A percentile compares a stretch with the other conserved stretches of the same genome.
These are phyloP conservation scores for Metridium senile DNA, from an alignment of 92 coral and sea anemone species.

Conservation along the genomic window DNA sequence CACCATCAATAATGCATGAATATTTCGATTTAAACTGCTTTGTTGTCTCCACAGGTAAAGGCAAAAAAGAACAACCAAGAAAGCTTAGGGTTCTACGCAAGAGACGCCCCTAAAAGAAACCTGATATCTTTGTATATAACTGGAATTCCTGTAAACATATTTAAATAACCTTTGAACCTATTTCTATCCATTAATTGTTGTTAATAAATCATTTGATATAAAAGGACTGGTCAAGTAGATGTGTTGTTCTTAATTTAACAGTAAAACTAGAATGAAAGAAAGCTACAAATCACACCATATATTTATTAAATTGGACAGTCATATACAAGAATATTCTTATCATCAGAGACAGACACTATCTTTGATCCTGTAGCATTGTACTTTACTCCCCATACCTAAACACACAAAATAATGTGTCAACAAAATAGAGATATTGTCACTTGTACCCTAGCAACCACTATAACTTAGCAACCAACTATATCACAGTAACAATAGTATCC, in stretches of 20 bases:
- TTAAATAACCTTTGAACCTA: too few species aligned
- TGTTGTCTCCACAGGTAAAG: neutral
- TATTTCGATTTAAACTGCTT: neutral
- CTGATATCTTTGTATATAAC: too few species aligned
- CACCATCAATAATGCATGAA: too few species aligned
- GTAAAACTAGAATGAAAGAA: neutral
- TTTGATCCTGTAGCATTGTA: constrained; percentile 98
- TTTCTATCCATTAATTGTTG: too few species aligned
- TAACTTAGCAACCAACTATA: too few species aligned
- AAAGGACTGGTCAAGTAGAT: too few species aligned
- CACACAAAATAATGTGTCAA: neutral
- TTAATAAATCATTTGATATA: too few species aligned
- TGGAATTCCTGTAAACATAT: too few species aligned
- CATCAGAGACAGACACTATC: constrained; percentile 96
- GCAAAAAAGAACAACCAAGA: neutral
- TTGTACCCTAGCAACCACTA: neutral
- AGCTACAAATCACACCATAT: neutral
- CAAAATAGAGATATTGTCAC: neutral
- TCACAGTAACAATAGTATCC: too few species aligned
- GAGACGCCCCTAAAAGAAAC: neutral
- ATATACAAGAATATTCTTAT: constrained; percentile 84
- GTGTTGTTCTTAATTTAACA: too few species aligned
- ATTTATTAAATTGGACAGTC: constrained; percentile 80
- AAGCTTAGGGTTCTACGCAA: neutral
- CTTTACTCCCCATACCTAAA: constrained; percentile 96